These are phyloP conservation scores for Tricholauxania praeusta DNA, from an alignment of 2,888 invertebrate species.

Conservation along the genomic window DNA sequence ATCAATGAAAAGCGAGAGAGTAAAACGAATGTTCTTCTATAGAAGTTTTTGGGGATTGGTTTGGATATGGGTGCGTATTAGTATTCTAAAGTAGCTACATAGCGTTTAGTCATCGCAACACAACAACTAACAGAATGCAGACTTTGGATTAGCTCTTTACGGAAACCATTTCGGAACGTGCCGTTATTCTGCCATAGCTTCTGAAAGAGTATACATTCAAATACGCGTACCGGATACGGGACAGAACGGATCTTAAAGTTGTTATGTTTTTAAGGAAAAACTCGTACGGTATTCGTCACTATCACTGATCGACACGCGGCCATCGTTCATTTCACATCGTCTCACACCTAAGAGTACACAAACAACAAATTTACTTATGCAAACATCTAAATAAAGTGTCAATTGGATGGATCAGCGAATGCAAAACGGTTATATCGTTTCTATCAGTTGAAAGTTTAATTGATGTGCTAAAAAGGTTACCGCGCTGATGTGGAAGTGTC, in stretches of 20 bases:
- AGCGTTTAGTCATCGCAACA: neutral
- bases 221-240: slow-evolving; percentile 26
- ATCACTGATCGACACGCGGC: neutral
- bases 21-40: neutral
- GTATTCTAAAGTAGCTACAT: neutral
- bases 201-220: slow-evolving; percentile 41
- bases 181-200: slow-evolving; percentile 49
- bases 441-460: slow-evolving; percentile 65
- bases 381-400: slow-evolving; percentile 52
- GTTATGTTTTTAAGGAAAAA: neutral
- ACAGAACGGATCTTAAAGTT: neutral
- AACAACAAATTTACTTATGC: neutral
- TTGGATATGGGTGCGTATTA: slow-evolving; percentile 18
- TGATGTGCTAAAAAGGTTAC: slow-evolving; percentile 58
- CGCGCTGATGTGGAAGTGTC: slow-evolving; percentile 58
- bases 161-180: slow-evolving; percentile 31
- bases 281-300: slow-evolving; percentile 17
- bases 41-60: slow-evolving; percentile 21
- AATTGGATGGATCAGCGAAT: slow-evolving; percentile 56
- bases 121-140: slow-evolving; percentile 20
- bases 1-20: slow-evolving; percentile 4
- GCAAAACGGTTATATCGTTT: slow-evolving; percentile 34
- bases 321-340: slow-evolving; percentile 32
- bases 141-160: slow-evolving; percentile 31
- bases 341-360: slow-evolving; percentile 43